These are phyloP conservation scores for Zaprionus taronus DNA, from an alignment of 1,140 invertebrate genomes.

Conservation along the genomic window DNA sequence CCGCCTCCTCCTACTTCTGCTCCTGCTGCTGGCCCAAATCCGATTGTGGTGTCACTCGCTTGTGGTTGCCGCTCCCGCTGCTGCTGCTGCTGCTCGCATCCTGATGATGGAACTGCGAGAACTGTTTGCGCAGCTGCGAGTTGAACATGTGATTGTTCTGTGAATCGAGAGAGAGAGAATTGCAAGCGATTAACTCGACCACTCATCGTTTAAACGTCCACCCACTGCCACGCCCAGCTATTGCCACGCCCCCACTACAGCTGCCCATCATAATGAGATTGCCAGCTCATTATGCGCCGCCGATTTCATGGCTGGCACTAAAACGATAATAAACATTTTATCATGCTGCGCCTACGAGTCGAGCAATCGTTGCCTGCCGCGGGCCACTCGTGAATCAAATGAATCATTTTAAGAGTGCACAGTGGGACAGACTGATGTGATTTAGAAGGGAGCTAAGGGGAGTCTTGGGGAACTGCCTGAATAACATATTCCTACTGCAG, in stretches of 20 bases:
- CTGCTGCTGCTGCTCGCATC: constrained; percentile 24
- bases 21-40: constrained; percentile 41
- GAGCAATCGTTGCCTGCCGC: constrained; percentile 56
- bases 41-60: constrained; percentile 49
- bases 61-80: constrained; percentile 25
- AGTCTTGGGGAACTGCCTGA: no score
- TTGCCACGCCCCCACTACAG: background rate
- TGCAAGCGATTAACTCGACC: constrained; percentile 51
- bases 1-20: constrained; percentile 16
- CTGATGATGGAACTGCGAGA: constrained; percentile 60
- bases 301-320: constrained; percentile 68
- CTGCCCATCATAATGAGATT: constrained; percentile 62
- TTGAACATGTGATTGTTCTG: constrained; percentile 90
- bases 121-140: constrained; percentile 78
- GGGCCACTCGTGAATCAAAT: constrained; percentile 68
- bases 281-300: constrained; percentile 41
- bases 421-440: background rate
- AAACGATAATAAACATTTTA: constrained; percentile 66
- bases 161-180: constrained; percentile 46
- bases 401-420: constrained; percentile 58
- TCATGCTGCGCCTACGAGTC: constrained; percentile 34
- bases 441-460: background rate
- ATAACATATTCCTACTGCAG: no score
- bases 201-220: constrained; percentile 39
- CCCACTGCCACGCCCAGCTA: background rate